Evolutionary conservation across 2,888 invertebrate species (phyloP).

Genomic region (Dicyrtoma fusca): DNA sequence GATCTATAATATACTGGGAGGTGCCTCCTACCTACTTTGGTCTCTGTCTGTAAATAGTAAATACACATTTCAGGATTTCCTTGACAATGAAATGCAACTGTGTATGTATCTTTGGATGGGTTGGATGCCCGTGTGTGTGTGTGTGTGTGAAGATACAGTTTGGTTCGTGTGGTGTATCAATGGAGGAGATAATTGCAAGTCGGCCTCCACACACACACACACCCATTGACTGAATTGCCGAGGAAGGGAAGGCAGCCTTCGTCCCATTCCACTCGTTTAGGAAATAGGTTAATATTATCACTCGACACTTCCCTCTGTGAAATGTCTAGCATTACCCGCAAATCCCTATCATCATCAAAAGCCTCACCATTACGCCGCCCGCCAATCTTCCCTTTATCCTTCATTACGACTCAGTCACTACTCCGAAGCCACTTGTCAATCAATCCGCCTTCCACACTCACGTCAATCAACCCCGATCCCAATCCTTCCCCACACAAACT

Average conservation of each 20-base stretch:
- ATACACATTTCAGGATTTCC: too few species aligned
- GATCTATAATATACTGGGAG: too few species aligned
- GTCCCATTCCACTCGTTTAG: conserved; percentile 35
- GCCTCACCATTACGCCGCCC: conserved; percentile 22
- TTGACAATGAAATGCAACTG: too few species aligned
- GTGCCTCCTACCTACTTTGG: too few species aligned
- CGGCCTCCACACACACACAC: not conserved
- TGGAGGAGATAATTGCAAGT: not conserved
- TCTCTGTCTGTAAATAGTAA: too few species aligned
- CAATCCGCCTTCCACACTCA: conserved; percentile 22
- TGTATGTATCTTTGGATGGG: not conserved
- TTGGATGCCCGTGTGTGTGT: not conserved
- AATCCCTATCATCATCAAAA: conserved; percentile 33
- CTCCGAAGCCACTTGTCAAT: conserved; percentile 29
- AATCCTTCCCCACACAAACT: conserved; percentile 2
- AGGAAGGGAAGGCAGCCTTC: too few species aligned
- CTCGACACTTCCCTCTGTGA: conserved; percentile 37
- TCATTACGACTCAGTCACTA: conserved; percentile 30
- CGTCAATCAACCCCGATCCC: conserved; percentile 16
- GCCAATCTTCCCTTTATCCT: conserved; percentile 31
- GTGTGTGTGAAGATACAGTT: not conserved
- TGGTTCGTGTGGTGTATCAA: not conserved
- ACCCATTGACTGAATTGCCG: conserved; percentile 8
- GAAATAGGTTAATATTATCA: conserved; percentile 46
- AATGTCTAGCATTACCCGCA: conserved; percentile 25